These are phyloP conservation scores for Trichomalopsis sarcophagae DNA, from an alignment of 1,140 invertebrate genomes.

Conservation along the genomic window DNA sequence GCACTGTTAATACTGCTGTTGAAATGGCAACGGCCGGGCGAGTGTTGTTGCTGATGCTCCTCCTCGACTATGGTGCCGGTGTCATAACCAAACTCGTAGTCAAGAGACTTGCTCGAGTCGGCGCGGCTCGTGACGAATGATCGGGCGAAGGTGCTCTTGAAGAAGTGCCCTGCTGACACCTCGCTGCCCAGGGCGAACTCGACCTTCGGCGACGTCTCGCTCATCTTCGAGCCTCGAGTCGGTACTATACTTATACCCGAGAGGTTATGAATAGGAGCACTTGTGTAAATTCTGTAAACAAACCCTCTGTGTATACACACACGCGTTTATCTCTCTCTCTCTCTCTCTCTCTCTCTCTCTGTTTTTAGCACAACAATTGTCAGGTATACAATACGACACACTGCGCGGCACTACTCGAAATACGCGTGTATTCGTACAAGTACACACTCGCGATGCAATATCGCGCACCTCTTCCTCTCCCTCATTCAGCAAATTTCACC, in stretches of 20 bases:
- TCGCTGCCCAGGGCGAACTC: constrained; percentile 71
- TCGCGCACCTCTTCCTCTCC: too few relatives aligned
- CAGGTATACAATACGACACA: too few relatives aligned
- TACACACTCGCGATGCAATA: too few relatives aligned
- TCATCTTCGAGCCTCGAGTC: background rate
- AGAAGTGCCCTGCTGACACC: constrained; percentile 68
- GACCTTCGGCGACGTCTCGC: constrained; percentile 54
- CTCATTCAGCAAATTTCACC: background rate
- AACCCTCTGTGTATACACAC: background rate
- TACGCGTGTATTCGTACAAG: too few relatives aligned
- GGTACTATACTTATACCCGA: too few relatives aligned
- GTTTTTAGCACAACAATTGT: background rate
- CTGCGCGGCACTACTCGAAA: too few relatives aligned
- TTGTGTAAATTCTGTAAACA: background rate
- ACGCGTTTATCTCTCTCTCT: background rate
- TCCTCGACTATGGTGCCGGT: constrained; percentile 59
- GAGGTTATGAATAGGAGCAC: background rate
- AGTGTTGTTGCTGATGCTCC: constrained; percentile 2
- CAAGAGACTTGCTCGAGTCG: constrained; percentile 65
- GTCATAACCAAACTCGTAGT: constrained; percentile 65
- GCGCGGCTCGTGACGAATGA: constrained; percentile 60
- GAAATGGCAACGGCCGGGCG: background rate
- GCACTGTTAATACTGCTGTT: background rate
- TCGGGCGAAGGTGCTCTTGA: constrained; percentile 74
- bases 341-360: background rate